Base-by-base conservation (phyloP, 1,140 invertebrate genomes). In the Scaptomyza graminum region DNA sequence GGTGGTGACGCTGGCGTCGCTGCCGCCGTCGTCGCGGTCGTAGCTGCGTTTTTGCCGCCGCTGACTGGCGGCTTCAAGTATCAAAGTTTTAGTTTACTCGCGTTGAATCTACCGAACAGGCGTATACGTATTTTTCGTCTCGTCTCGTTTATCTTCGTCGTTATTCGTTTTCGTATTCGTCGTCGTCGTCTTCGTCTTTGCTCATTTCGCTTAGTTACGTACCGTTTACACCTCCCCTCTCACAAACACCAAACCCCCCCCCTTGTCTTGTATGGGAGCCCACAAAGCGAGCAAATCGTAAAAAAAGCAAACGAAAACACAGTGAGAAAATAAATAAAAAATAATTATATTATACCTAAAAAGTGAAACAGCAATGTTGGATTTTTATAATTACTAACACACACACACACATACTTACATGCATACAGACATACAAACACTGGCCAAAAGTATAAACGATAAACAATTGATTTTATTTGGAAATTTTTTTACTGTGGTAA, bases 51-150 rank as follows among this genome's bases (percentile, higher is more conserved):
- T 34, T 54, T 59, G 64, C 54, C 46, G 11, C 43, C 57, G 49
- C 22, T 25, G 56, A 47, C 61, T 83, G 50, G n/a, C n/a, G 16
- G 34, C 49, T 78, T 47, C 55, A 70, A 80, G 72, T 82, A 62
- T 78, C 74, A 51, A 65, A 51, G 57, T 62, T 68, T 74, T 76
- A 69, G 64, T 75, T 87, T 71, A 87, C 75, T 87, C 82, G 83
- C 75, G 79, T 87, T 82, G 75, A 82, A 88, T 87, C 82, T 80
- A 87, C 80, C 78, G 83, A 88, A 80, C 82, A 82, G 75, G 64
- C 82, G 83, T 76, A 72, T 83, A 74, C 79, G 77, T 87, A 74
- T 79, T 85, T 84, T 41, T 85, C 55, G 77, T 66, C 76, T 67
- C 50, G 69, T 55, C 69, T 56, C 66, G 52, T 69, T 22, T 51